These are phyloP conservation scores for Microctenopoma lineatum DNA, from an alignment of 2,797 vertebrate genomes.

Conservation along the genomic window DNA sequence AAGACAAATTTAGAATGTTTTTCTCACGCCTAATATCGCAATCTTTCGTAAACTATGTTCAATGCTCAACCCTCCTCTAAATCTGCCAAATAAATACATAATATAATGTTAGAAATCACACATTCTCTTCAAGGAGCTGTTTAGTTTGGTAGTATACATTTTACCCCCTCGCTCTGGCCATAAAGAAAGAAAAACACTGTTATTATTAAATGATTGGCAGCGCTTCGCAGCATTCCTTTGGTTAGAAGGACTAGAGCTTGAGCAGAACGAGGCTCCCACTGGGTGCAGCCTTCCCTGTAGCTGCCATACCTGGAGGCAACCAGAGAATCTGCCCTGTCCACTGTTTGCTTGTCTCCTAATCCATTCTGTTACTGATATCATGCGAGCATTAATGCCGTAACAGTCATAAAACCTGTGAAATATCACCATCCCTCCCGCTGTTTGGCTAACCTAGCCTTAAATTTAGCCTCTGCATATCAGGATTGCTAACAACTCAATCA, in stretches of 20 bases:
- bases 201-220: slow-evolving; percentile 69
- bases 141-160: slow-evolving; percentile 10
- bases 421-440: neutral
- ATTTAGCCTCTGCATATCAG: slow-evolving; percentile 15
- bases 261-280: slow-evolving; percentile 62
- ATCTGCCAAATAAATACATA: neutral
- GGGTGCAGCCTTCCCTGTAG: slow-evolving; percentile 51
- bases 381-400: slow-evolving; percentile 14
- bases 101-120: neutral
- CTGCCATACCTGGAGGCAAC: slow-evolving; percentile 63
- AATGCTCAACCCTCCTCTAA: too few relatives aligned
- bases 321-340: slow-evolving; percentile 38
- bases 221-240: slow-evolving; percentile 48
- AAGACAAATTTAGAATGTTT: too few relatives aligned
- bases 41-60: slow-evolving; percentile 8
- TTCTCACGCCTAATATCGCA: slow-evolving; percentile 14
- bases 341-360: slow-evolving; percentile 27
- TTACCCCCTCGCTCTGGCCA: slow-evolving; percentile 19
- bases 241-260: slow-evolving; percentile 42
- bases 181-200: slow-evolving; percentile 41
- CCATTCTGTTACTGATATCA: slow-evolving; percentile 15
- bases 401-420: slow-evolving; percentile 3
- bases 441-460: slow-evolving; percentile 3
- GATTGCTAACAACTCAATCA: slow-evolving; percentile 59
- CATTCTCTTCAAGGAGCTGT: neutral